Evolutionary conservation across 2,888 invertebrate species (phyloP).

Genomic region (Cantharis nigra): DNA sequence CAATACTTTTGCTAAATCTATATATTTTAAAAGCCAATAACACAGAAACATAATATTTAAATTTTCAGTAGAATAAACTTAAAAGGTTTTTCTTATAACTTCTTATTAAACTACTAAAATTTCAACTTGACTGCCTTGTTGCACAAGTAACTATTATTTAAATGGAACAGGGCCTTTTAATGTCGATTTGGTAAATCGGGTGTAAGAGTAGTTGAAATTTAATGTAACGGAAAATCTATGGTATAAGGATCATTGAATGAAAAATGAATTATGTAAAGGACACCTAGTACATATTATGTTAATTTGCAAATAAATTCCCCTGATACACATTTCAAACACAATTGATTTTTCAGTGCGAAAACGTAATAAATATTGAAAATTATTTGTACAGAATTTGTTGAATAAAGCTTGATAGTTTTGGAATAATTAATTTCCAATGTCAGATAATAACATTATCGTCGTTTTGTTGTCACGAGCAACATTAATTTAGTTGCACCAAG

Average conservation of each 20-base stretch:
- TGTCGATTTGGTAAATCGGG: neutral
- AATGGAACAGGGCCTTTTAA: neutral
- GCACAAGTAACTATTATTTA: neutral
- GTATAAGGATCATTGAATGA: neutral
- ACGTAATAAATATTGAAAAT: neutral
- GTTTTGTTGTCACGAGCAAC: slow-evolving; percentile 13
- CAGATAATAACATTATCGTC: slow-evolving; percentile 18
- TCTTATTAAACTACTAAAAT: too few relatives aligned
- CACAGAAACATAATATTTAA: too few relatives aligned
- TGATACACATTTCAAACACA: neutral
- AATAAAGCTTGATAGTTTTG: neutral
- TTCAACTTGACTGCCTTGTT: too few relatives aligned
- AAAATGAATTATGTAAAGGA: neutral
- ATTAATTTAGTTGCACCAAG: slow-evolving; percentile 15
- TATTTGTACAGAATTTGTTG: neutral
- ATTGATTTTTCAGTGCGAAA: neutral
- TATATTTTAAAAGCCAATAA: too few relatives aligned
- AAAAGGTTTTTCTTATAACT: too few relatives aligned
- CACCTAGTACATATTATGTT: neutral
- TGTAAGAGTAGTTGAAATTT: neutral
- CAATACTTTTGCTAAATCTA: too few relatives aligned
- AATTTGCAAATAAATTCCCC: neutral
- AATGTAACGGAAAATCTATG: neutral
- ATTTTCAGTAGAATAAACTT: too few relatives aligned
- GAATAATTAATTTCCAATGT: slow-evolving; percentile 15